Base-by-base conservation (phyloP, 2,113 vertebrate species). In the Cyanoramphus novaezelandiae region DNA sequence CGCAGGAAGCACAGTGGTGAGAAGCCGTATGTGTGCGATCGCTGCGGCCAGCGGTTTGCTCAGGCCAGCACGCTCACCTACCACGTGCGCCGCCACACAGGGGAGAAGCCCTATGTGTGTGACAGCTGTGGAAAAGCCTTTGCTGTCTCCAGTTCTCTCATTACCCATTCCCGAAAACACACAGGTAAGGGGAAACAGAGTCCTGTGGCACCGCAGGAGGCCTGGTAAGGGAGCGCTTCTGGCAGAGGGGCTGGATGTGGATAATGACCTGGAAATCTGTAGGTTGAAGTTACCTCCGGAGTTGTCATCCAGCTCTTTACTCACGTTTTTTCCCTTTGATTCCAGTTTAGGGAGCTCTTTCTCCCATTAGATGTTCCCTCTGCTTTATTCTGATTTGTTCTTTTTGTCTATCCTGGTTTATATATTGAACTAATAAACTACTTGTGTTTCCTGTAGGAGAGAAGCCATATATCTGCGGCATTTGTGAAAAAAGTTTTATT, bases 21-120 rank as follows among this genome's bases (percentile, higher is more conserved):
- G 97, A 99, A 99, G 97, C 99, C 99, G 14, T 99, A 99, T 59
- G 99, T 99, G 37, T 99, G 99, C 10, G 99, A 99, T 60, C 98
- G 99, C 41, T 99, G 99, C 23, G 99, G 99, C 6, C 99, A 99
- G 98, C 98, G 99, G 10, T 99, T 99, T 21, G 99, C 99, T 27
- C 99, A 99, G 97, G 99, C 99, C 96, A 99, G 99, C 98, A 99
- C 99, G 0, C 90, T 99, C 96, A 99, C 99, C 20, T 99, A 99
- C 91, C 99, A 99, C 49, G 99, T 99, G 87, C 98, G 99, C 0
- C 98, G 99, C 6, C 99, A 99, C 98, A 99, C 99, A 0, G 99
- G 99, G 3, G 99, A 99, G 98, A 99, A 99, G 62, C 99, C 99
- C 2, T 99, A 99, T 10, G 98, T 99, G 39, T 99, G 99, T 3